phyloP scores from a whole-genome alignment of 1,140 invertebrate species.

The Drosophila nasuta region DNA sequence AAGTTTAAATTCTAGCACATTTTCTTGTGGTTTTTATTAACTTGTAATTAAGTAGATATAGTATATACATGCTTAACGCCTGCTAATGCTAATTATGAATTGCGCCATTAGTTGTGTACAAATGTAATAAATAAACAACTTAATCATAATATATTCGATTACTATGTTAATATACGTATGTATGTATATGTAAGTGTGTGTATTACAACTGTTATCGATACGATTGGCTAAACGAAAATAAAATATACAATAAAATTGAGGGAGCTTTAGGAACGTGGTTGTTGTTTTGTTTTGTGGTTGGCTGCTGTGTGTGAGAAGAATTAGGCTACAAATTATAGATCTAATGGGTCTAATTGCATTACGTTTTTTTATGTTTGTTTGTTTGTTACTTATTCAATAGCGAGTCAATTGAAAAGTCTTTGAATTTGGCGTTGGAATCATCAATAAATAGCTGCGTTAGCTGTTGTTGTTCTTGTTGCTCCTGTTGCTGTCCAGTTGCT shows the following conservation, averaged over 20 bases:
- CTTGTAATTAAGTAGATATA: conserved; percentile 57
- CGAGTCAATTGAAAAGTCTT: conserved; percentile 84
- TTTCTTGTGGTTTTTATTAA: conserved; percentile 65
- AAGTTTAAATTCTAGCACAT: conserved; percentile 52
- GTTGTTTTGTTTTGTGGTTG: conserved; percentile 29
- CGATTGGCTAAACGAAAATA: conserved; percentile 71
- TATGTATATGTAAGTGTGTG: conserved; percentile 51
- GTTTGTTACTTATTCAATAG: conserved; percentile 73
- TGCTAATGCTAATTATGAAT: conserved; percentile 60
- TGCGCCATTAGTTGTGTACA: conserved; percentile 54
- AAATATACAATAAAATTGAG: conserved; percentile 35
- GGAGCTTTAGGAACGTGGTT: conserved; percentile 64
- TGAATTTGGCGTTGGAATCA: conserved; percentile 84
- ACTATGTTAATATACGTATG: conserved; percentile 35
- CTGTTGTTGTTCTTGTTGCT: conserved; percentile 30
- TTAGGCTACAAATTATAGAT: conserved; percentile 70
- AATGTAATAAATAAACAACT: conserved; percentile 80
- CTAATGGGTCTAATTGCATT: conserved; percentile 43
- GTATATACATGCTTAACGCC: conserved; percentile 39
- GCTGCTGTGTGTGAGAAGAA: conserved; percentile 47
- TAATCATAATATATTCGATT: conserved; percentile 44
- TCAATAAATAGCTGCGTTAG: conserved; percentile 61
- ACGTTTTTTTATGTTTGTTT: conserved; percentile 27
- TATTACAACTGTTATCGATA: conserved; percentile 25
- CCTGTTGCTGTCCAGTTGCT: conserved; percentile 14